Evolutionary conservation across 2,888 invertebrate species (phyloP).

Genomic region (Fabriciana adippe): DNA sequence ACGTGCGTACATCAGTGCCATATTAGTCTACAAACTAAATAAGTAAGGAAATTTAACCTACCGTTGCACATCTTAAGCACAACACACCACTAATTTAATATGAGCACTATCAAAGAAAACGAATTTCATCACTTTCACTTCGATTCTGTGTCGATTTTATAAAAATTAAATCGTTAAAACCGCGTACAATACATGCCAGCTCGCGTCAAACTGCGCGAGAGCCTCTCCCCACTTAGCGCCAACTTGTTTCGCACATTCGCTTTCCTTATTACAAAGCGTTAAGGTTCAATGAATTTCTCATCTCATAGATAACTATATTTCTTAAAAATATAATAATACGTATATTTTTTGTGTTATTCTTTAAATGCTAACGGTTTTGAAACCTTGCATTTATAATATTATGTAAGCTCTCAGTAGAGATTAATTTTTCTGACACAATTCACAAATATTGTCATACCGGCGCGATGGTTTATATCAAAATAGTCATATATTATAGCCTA

Average conservation of each 20-base stretch:
- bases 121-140: constrained; percentile 64
- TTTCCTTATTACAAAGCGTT: constrained; percentile 27
- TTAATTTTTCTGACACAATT: no score
- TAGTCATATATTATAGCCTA: background rate
- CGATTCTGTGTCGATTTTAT: constrained; percentile 64
- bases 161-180: constrained; percentile 59
- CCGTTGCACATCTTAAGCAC: constrained; percentile 33
- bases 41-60: constrained; percentile 39
- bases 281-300: constrained; percentile 24
- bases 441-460: no score
- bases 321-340: background rate
- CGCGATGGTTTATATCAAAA: no score
- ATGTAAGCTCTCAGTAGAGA: no score
- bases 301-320: constrained; percentile 11
- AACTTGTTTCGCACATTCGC: constrained; percentile 23
- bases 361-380: no score
- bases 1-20: constrained; percentile 19
- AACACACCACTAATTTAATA: constrained; percentile 21
- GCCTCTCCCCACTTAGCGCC: constrained; percentile 55
- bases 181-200: constrained; percentile 46
- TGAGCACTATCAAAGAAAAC: background rate
- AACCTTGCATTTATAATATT: no score
- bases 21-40: constrained; percentile 16
- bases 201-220: constrained; percentile 64
- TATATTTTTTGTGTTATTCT: background rate